Conservation (phyloP, 2,113 vertebrate genomes). For the Recurvirostra avosetta region DNA sequence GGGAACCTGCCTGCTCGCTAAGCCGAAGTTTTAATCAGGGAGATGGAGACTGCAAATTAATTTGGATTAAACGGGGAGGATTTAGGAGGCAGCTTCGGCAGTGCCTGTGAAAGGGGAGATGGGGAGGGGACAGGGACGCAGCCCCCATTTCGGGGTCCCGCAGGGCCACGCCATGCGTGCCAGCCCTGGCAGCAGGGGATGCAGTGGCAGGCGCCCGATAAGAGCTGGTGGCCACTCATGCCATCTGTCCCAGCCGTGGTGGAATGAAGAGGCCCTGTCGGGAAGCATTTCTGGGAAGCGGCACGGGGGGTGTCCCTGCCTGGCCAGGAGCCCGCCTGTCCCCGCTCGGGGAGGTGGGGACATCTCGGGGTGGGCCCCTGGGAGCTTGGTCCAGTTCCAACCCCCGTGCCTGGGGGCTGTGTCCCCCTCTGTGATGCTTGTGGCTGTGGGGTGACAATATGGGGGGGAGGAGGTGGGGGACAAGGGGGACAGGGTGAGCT, state of each 20-base stretch:
- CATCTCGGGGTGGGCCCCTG: accelerated
- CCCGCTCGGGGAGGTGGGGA: neutral
- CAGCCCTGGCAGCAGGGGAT: neutral
- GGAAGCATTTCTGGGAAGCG: neutral
- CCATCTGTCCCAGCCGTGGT: neutral
- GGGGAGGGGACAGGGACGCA: neutral
- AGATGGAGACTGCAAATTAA: slow-evolving; percentile 41
- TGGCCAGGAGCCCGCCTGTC: accelerated
- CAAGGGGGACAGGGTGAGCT: neutral
- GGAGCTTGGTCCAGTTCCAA: neutral
- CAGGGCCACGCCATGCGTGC: accelerated
- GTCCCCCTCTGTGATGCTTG: no score
- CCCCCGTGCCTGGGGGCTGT: neutral
- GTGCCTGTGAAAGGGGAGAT: neutral
- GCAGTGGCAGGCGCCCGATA: accelerated
- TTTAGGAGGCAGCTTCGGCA: neutral
- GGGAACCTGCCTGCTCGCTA: neutral
- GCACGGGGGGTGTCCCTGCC: neutral
- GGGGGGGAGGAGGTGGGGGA: no score
- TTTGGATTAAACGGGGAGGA: neutral
- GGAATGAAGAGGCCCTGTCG: neutral
- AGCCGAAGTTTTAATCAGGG: neutral
- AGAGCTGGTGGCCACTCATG: neutral
- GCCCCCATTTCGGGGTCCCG: accelerated
- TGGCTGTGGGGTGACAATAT: neutral